Conservation (phyloP, 2,888 invertebrate species). For the Drosophila flavopinicola region DNA sequence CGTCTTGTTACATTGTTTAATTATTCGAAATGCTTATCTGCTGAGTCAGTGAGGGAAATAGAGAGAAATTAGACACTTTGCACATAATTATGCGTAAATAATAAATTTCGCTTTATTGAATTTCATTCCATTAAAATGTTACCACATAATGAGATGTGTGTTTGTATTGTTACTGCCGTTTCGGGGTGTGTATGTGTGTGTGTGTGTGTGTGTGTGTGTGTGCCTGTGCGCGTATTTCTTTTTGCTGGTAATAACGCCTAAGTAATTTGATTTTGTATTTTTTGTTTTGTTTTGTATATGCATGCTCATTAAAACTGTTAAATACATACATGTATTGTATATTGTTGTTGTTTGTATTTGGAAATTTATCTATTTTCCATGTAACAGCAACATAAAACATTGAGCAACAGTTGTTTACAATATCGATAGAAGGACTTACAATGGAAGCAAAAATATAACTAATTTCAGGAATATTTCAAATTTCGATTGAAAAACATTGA, state of each 20-base stretch:
- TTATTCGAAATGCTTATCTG: too few species aligned
- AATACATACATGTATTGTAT: not conserved
- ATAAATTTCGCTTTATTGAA: slow-evolving; percentile 70
- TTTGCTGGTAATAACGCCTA: slow-evolving; percentile 5
- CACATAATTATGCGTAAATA: slow-evolving; percentile 64
- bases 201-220: slow-evolving; percentile 2
- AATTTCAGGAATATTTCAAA: not conserved
- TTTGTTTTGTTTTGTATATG: not conserved
- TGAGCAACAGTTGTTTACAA: not conserved
- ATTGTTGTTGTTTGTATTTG: not conserved
- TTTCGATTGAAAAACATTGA: not conserved
- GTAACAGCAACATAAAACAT: not conserved
- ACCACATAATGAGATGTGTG: slow-evolving; percentile 51
- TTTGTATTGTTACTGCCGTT: slow-evolving; percentile 14
- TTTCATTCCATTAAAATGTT: slow-evolving; percentile 72
- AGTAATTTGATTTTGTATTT: slow-evolving; percentile 2
- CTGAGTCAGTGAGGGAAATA: not conserved
- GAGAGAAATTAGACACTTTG: not conserved
- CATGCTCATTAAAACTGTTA: slow-evolving; percentile 9
- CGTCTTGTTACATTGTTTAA: too few species aligned
- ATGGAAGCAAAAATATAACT: not conserved
- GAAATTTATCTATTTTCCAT: not conserved
- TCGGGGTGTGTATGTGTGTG: not conserved
- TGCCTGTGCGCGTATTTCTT: not conserved
- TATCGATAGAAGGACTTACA: not conserved